Evolutionary conservation across 2,113 vertebrate genomes (phyloP).

Genomic region (Melanostigma gelatinosum): DNA sequence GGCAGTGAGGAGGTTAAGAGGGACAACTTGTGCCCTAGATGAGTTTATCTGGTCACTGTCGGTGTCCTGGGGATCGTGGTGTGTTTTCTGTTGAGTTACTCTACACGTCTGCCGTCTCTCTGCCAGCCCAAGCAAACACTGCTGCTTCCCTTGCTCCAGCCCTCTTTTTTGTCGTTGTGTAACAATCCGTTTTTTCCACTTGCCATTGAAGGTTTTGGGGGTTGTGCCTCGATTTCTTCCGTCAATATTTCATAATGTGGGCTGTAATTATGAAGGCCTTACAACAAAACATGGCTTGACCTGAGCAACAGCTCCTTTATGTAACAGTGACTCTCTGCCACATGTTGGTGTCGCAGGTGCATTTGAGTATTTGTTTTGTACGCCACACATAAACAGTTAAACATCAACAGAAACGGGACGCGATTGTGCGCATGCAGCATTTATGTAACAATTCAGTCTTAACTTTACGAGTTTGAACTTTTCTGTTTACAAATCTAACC

Average conservation of each 20-base stretch:
- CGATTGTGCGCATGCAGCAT: background rate
- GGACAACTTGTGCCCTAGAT: conserved; percentile 38
- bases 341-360: background rate
- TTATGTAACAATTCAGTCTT: background rate
- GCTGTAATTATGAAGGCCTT: background rate
- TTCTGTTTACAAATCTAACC: background rate
- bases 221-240: background rate
- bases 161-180: conserved; percentile 18
- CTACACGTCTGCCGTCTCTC: conserved; percentile 14
- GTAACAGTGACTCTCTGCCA: background rate
- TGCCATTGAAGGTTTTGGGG: background rate
- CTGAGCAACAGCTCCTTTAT: conserved; percentile 21
- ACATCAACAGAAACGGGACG: background rate
- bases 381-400: background rate
- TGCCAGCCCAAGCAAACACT: conserved; percentile 37
- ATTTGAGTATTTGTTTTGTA: background rate
- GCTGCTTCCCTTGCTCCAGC: background rate
- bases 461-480: background rate
- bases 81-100: conserved; percentile 35
- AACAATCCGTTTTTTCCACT: background rate
- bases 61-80: background rate
- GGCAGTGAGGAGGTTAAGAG: conserved; percentile 1
- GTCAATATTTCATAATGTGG: background rate
- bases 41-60: background rate
- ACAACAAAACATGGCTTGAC: background rate